phyloP scores from a whole-genome alignment of 1,140 invertebrate genomes.

The Lordiphosa mommai region DNA sequence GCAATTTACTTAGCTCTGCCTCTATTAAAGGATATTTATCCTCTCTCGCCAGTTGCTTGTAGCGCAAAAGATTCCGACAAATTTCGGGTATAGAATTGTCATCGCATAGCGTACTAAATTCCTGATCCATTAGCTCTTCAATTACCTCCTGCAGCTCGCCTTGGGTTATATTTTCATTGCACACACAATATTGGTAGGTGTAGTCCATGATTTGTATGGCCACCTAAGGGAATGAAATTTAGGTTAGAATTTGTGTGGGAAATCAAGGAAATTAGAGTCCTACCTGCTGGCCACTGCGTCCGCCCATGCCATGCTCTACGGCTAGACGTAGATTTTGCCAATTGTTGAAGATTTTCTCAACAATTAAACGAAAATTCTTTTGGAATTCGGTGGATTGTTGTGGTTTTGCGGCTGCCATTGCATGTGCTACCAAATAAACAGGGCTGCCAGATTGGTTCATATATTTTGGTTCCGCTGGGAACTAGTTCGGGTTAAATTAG shows the following conservation, averaged over 20 bases:
- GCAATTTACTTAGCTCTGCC: conserved; percentile 73
- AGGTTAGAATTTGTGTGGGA: conserved; percentile 38
- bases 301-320: conserved; percentile 85
- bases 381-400: conserved; percentile 66
- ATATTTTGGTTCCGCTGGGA: background rate
- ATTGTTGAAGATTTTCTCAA: conserved; percentile 84
- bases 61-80: conserved; percentile 79
- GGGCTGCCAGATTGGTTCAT: conserved; percentile 18
- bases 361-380: conserved; percentile 81
- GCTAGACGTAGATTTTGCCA: conserved; percentile 84
- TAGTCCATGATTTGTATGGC: conserved; percentile 83
- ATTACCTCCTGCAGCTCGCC: conserved; percentile 82
- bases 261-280: background rate
- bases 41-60: conserved; percentile 77
- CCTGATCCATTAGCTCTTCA: conserved; percentile 84
- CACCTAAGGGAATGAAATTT: conserved; percentile 78
- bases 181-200: conserved; percentile 82
- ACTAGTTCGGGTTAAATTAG: too few species aligned
- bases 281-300: conserved; percentile 83
- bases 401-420: conserved; percentile 49
- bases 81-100: conserved; percentile 83
- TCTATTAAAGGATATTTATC: conserved; percentile 78
- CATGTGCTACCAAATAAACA: conserved; percentile 13
- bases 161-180: conserved; percentile 81
- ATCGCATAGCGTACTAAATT: conserved; percentile 84